Evolutionary conservation across 2,888 invertebrate genomes (phyloP).

Genomic region (Tetramorium bicarinatum): DNA sequence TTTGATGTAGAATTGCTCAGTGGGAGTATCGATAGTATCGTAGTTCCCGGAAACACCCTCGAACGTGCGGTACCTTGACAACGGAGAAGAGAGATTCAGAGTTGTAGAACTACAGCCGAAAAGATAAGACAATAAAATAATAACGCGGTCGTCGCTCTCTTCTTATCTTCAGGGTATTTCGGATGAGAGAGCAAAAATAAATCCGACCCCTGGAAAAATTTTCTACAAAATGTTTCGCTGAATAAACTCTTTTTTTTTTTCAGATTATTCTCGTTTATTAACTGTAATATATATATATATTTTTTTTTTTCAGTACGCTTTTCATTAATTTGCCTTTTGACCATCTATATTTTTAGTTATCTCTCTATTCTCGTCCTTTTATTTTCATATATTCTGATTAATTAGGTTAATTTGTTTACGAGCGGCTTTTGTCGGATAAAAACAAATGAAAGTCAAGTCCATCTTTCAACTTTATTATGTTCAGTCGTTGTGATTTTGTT

Average conservation of each 20-base stretch:
- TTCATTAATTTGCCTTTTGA: neutral
- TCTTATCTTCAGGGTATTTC: neutral
- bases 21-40: neutral
- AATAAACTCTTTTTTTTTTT: neutral
- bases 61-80: neutral
- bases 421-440: neutral
- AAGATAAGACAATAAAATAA: neutral
- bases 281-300: neutral
- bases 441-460: neutral
- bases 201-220: neutral
- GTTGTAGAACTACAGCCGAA: neutral
- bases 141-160: neutral
- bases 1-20: neutral
- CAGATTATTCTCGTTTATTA: neutral
- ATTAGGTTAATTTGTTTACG: conserved; percentile 6
- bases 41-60: neutral
- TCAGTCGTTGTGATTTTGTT: neutral
- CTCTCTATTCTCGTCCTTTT: neutral
- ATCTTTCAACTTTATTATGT: neutral
- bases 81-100: neutral
- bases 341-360: neutral
- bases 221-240: neutral
- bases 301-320: neutral
- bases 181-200: neutral
- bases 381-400: neutral